A percentile compares a stretch with the other conserved stretches of the same genome.
These are phyloP conservation scores for Mola mola DNA, from an alignment of 2,113 vertebrate genomes.

Conservation along the genomic window DNA sequence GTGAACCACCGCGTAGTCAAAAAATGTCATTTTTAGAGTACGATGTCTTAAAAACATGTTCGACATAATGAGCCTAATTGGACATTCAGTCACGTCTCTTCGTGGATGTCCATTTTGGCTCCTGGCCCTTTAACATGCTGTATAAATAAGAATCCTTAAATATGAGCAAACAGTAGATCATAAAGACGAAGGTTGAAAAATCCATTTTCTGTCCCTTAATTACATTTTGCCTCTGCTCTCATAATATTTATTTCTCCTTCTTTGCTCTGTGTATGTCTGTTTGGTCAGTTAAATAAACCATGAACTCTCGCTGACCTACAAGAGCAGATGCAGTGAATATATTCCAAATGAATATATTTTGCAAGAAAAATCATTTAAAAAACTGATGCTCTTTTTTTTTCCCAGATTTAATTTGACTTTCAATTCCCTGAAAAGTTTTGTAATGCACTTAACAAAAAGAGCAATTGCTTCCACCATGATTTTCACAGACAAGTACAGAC, in stretches of 20 bases:
- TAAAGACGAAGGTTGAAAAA: slow-evolving; percentile 65
- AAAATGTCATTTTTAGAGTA: slow-evolving; percentile 1
- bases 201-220: slow-evolving; percentile 67
- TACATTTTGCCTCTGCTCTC: slow-evolving; percentile 53
- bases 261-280: slow-evolving; percentile 64
- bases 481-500: slow-evolving; percentile 36
- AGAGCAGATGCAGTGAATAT: slow-evolving; percentile 29
- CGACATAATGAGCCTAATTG: slow-evolving; percentile 28
- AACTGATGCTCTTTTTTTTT: slow-evolving; percentile 23
- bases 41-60: neutral
- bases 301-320: slow-evolving; percentile 44
- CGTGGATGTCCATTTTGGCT: slow-evolving; percentile 4
- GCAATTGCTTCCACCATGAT: slow-evolving; percentile 36
- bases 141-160: slow-evolving; percentile 63
- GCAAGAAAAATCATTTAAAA: slow-evolving; percentile 68
- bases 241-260: slow-evolving; percentile 44
- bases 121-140: slow-evolving; percentile 7
- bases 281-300: slow-evolving; percentile 69
- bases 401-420: slow-evolving; percentile 52
- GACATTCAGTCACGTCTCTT: slow-evolving; percentile 26
- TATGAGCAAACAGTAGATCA: slow-evolving; percentile 53
- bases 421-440: slow-evolving; percentile 42
- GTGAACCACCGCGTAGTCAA: too few relatives aligned
- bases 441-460: slow-evolving; percentile 52
- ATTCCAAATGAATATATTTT: slow-evolving; percentile 55